Evolutionary conservation across 2,888 invertebrate species (phyloP).

Genomic region (Antheraea assamensis): DNA sequence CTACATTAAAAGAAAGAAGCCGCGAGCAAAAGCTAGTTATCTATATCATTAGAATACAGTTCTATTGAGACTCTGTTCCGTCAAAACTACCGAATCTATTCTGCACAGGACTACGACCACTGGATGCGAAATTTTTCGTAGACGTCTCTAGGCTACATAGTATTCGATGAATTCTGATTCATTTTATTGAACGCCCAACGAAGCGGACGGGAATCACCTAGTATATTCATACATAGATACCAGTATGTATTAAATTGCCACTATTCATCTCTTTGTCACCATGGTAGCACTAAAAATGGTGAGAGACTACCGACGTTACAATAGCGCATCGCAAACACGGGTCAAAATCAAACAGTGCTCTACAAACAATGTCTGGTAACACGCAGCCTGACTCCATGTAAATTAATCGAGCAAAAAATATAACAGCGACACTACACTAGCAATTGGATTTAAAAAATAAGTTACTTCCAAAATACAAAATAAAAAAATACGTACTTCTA

Average conservation of each 20-base stretch:
- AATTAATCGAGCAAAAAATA: slow-evolving; percentile 55
- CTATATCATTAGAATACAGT: too few relatives aligned
- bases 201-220: too few relatives aligned
- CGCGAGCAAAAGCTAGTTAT: too few relatives aligned
- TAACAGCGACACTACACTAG: slow-evolving; percentile 28
- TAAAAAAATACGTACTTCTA: slow-evolving; percentile 37
- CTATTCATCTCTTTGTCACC: slow-evolving; percentile 23
- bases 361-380: slow-evolving; percentile 56
- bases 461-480: slow-evolving; percentile 42
- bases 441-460: slow-evolving; percentile 43
- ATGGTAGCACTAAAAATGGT: slow-evolving; percentile 33
- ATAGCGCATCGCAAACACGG: slow-evolving; percentile 63
- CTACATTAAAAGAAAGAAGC: too few relatives aligned
- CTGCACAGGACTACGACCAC: too few relatives aligned
- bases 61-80: too few relatives aligned
- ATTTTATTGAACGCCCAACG: too few relatives aligned
- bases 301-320: slow-evolving; percentile 36
- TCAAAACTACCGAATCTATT: too few relatives aligned
- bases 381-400: slow-evolving; percentile 49
- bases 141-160: too few relatives aligned
- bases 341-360: slow-evolving; percentile 58
- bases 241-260: slow-evolving; percentile 23
- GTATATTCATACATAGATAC: neutral
- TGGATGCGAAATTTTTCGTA: too few relatives aligned
- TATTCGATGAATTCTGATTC: too few relatives aligned